Conservation (phyloP, 1,140 invertebrate species). For the Euwallacea fornicatus region DNA sequence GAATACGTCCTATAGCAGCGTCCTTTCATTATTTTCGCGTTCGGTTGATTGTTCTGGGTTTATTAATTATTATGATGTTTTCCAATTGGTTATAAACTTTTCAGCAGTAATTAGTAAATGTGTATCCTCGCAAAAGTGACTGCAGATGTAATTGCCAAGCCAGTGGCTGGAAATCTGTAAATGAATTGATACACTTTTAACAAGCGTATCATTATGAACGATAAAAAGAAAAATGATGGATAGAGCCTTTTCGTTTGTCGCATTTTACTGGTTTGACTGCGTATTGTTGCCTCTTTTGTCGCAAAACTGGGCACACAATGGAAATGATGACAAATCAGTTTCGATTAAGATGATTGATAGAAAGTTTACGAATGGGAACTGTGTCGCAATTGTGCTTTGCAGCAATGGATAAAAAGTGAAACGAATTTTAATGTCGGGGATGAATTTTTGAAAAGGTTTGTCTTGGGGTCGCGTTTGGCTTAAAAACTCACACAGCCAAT, state of each 20-base stretch:
- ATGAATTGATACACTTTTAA: slow-evolving; percentile 43
- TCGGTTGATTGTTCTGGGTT: too few species aligned
- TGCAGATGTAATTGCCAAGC: too few species aligned
- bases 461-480: too few species aligned
- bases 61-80: too few species aligned
- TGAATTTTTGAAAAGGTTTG: too few species aligned
- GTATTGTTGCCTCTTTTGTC: slow-evolving; percentile 38
- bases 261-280: slow-evolving; percentile 18
- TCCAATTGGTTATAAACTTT: too few species aligned
- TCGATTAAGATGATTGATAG: slow-evolving; percentile 40
- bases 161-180: background rate
- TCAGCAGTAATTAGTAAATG: too few species aligned
- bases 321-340: slow-evolving; percentile 41
- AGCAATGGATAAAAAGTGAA: slow-evolving; percentile 20
- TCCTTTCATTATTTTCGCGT: background rate
- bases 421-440: slow-evolving; percentile 18
- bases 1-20: slow-evolving; percentile 2
- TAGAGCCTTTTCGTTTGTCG: slow-evolving; percentile 20
- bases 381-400: slow-evolving; percentile 2
- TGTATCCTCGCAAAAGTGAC: too few species aligned
- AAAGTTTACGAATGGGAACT: slow-evolving; percentile 10
- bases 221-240: slow-evolving; percentile 38
- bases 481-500: too few species aligned
- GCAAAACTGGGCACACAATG: slow-evolving; percentile 21
- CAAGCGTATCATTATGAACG: slow-evolving; percentile 39